These are phyloP conservation scores for Perccottus glenii DNA, from an alignment of 2,113 vertebrate genomes.

Conservation along the genomic window DNA sequence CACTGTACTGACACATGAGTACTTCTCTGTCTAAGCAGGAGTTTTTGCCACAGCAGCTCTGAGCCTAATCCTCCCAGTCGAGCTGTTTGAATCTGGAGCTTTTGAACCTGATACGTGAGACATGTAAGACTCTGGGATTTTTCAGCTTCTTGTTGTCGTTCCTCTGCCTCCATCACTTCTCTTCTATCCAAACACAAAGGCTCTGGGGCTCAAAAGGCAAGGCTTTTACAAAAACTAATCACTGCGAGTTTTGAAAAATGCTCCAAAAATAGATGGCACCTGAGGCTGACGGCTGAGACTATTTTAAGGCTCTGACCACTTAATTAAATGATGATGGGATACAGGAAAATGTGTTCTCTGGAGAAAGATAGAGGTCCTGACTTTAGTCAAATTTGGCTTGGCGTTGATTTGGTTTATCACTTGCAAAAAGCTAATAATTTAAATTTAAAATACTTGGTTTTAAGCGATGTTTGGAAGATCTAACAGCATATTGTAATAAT, in stretches of 20 bases:
- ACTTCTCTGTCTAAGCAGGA: too few relatives aligned
- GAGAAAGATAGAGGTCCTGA: too few relatives aligned
- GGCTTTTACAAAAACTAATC: constrained; percentile 15
- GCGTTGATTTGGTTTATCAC: too few relatives aligned
- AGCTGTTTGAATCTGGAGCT: too few relatives aligned
- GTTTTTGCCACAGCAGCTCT: constrained; percentile 32
- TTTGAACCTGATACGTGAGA: too few relatives aligned
- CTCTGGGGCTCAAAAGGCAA: constrained; percentile 25
- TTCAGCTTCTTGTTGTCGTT: neutral
- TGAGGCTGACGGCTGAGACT: constrained; percentile 24
- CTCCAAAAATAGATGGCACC: constrained; percentile 21
- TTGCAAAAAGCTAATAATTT: too few relatives aligned
- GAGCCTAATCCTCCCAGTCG: constrained; percentile 42
- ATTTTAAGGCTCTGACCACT: neutral
- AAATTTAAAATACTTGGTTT: too few relatives aligned
- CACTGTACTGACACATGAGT: neutral
- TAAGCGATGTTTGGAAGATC: too few relatives aligned
- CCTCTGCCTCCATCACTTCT: constrained; percentile 9
- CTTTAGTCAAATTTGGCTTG: too few relatives aligned
- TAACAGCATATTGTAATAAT: too few relatives aligned
- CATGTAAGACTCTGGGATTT: neutral
- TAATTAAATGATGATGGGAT: too few relatives aligned
- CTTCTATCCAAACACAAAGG: constrained; percentile 12
- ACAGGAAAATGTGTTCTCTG: too few relatives aligned
- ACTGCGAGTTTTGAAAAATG: constrained; percentile 15